A percentile compares a stretch with the other conserved stretches of the same genome.
Evolutionary conservation across 1,140 invertebrate species (phyloP).

Genomic region (Streblospio benedicti): DNA sequence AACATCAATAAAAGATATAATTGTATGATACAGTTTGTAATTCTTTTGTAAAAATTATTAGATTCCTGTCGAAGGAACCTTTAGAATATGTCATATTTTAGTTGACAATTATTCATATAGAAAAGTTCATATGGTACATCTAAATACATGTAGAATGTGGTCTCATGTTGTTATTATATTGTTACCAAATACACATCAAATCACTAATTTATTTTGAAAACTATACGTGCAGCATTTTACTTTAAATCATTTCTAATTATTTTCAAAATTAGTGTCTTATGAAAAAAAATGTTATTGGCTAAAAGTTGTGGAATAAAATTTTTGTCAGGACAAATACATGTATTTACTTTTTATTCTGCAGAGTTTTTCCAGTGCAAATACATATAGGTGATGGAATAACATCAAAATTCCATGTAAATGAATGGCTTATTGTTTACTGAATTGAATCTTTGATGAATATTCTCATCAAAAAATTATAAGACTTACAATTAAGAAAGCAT

Average conservation of each 20-base stretch:
- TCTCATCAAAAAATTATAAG: neutral
- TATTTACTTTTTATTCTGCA: too few relatives aligned
- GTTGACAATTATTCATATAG: neutral
- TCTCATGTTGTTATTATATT: too few relatives aligned
- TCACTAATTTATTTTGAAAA: too few relatives aligned
- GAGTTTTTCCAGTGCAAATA: neutral
- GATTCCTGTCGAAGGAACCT: neutral
- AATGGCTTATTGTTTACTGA: neutral
- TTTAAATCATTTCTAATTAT: too few relatives aligned
- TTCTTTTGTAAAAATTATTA: neutral
- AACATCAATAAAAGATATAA: neutral
- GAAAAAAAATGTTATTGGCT: too few relatives aligned
- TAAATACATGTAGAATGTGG: too few relatives aligned
- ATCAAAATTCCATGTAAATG: neutral
- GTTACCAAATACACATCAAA: too few relatives aligned
- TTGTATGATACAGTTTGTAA: too few relatives aligned
- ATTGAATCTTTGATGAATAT: neutral
- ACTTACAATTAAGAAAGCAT: conserved; percentile 7
- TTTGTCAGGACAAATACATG: too few relatives aligned
- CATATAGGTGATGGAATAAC: neutral
- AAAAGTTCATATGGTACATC: neutral
- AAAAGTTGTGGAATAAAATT: too few relatives aligned
- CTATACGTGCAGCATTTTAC: too few relatives aligned
- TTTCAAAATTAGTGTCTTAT: too few relatives aligned
- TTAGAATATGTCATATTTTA: neutral